Percentiles rank a stretch among this genome's conserved stretches.
phyloP scores from a whole-genome alignment of 2,888 invertebrate species.

The Chromoteleia sp. region DNA sequence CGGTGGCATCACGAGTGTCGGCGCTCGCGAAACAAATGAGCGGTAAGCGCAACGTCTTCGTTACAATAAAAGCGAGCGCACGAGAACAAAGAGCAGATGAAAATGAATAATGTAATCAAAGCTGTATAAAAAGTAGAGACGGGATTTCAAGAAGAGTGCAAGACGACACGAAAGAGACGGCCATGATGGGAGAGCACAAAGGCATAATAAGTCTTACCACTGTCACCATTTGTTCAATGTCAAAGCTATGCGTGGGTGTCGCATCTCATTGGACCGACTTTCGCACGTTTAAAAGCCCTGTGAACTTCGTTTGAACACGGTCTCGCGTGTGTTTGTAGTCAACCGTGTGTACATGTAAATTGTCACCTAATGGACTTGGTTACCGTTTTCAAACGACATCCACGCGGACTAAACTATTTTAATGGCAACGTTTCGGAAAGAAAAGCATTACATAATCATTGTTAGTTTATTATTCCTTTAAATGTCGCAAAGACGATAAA shows the following conservation, averaged over 20 bases:
- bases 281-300: conserved; percentile 48
- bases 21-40: conserved; percentile 58
- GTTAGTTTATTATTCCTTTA: conserved; percentile 14
- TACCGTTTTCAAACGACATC: conserved; percentile 29
- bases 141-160: conserved; percentile 39
- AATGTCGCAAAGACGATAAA: neutral
- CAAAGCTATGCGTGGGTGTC: conserved; percentile 68
- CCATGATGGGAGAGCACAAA: conserved; percentile 35
- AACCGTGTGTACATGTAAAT: conserved; percentile 28
- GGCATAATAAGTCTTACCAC: conserved; percentile 58
- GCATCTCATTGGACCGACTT: conserved; percentile 60
- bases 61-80: conserved; percentile 36
- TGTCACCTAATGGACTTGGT: conserved; percentile 56
- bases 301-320: conserved; percentile 38
- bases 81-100: conserved; percentile 56
- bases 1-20: conserved; percentile 42
- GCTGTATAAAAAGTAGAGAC: conserved; percentile 35
- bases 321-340: conserved; percentile 40
- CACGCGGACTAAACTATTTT: conserved; percentile 27
- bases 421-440: conserved; percentile 1
- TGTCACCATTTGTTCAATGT: conserved; percentile 66
- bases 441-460: conserved; percentile 17
- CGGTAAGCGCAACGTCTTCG: conserved; percentile 40
- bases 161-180: conserved; percentile 11
- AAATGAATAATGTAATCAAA: conserved; percentile 62